phyloP scores from a whole-genome alignment of 2,797 vertebrate genomes.

The Sebastes umbrosus region DNA sequence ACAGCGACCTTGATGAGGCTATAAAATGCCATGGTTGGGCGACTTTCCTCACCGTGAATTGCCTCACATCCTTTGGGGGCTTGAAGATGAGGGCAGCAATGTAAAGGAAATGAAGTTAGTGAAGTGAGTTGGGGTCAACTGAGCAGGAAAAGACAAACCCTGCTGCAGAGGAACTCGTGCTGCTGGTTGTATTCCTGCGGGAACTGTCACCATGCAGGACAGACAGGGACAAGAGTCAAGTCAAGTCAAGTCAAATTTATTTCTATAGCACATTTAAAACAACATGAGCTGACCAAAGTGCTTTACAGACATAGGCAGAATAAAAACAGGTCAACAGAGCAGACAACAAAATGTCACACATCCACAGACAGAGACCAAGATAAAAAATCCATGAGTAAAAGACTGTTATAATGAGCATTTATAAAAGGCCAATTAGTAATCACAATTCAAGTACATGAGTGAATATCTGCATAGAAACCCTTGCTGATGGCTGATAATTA shows the following conservation, averaged over 20 bases:
- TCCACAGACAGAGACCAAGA: too few relatives aligned
- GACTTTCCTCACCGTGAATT: conserved; percentile 73
- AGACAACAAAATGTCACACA: too few relatives aligned
- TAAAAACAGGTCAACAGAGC: too few relatives aligned
- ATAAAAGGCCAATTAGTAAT: too few relatives aligned
- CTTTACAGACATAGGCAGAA: too few relatives aligned
- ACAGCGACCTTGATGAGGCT: conserved; percentile 70
- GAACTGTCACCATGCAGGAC: conserved; percentile 20
- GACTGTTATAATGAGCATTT: too few relatives aligned
- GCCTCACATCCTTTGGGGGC: conserved; percentile 72
- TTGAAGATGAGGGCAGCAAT: conserved; percentile 65
- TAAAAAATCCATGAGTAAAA: too few relatives aligned
- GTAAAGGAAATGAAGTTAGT: conserved; percentile 85
- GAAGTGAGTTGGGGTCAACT: conserved; percentile 79
- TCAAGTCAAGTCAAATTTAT: too few relatives aligned
- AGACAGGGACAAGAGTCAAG: not conserved
- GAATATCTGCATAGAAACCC: not conserved
- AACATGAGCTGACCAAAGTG: too few relatives aligned
- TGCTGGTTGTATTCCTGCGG: conserved; percentile 49
- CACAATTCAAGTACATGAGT: not conserved
- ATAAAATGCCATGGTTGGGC: conserved; percentile 72
- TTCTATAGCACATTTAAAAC: too few relatives aligned
- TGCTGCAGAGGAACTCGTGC: conserved; percentile 63
- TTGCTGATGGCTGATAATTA: not conserved
- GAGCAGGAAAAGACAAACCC: conserved; percentile 75